A percentile compares a stretch with the other conserved stretches of the same genome.
Evolutionary conservation across 2,113 vertebrate species (phyloP).

Genomic region (Struthio camelus): DNA sequence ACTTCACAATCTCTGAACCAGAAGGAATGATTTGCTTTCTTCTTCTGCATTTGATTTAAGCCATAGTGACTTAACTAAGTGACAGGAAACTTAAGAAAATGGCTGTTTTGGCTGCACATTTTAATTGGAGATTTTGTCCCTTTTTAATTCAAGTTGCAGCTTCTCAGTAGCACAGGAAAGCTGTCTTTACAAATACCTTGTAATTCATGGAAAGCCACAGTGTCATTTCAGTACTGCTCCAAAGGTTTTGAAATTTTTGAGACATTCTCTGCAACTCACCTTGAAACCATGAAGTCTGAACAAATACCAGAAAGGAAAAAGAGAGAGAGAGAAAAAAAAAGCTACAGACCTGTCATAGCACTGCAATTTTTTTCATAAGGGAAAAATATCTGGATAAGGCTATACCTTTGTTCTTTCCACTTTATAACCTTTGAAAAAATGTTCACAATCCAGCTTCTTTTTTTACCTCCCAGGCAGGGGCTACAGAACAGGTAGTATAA

Average conservation of each 20-base stretch:
- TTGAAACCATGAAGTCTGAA: neutral
- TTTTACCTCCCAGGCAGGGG: neutral
- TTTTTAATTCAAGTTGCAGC: neutral
- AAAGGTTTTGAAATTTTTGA: neutral
- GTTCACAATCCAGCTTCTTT: neutral
- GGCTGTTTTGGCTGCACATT: neutral
- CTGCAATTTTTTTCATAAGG: neutral
- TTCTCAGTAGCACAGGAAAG: neutral
- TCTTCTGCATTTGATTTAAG: neutral
- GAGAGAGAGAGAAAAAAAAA: fast-evolving
- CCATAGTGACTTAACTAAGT: neutral
- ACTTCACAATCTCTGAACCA: neutral
- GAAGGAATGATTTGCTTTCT: slow-evolving; percentile 28
- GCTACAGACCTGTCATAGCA: neutral
- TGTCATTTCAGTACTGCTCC: neutral
- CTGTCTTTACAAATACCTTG: neutral
- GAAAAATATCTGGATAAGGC: neutral
- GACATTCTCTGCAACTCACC: neutral
- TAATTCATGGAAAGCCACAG: neutral
- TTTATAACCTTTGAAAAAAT: neutral
- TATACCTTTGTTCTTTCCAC: neutral
- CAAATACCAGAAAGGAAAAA: neutral
- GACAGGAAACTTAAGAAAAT: neutral
- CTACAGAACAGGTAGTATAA: neutral
- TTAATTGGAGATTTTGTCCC: neutral